Evolutionary conservation across 1,140 invertebrate species (phyloP).

Genomic region (Saccostrea echinata): DNA sequence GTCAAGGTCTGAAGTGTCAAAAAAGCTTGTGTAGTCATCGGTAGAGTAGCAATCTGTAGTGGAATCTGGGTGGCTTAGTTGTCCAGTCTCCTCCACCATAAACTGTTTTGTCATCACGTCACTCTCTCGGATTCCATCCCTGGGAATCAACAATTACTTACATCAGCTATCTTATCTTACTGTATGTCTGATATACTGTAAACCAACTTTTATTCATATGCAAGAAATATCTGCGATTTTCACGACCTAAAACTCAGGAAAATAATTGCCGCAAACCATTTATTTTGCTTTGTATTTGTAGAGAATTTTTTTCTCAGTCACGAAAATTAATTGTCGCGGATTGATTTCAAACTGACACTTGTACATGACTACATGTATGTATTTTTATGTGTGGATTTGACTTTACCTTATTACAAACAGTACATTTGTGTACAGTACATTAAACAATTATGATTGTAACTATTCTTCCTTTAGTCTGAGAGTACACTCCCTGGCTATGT

Average conservation of each 20-base stretch:
- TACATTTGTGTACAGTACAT: no score
- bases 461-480: no score
- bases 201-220: background rate
- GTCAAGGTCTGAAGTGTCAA: conserved; percentile 66
- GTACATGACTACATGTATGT: no score
- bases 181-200: background rate
- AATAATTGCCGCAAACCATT: background rate
- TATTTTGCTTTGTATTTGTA: no score
- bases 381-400: no score
- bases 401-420: no score
- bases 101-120: conserved; percentile 78
- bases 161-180: background rate
- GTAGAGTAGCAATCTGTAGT: conserved; percentile 61
- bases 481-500: no score
- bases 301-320: no score
- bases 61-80: conserved; percentile 53
- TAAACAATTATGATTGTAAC: no score
- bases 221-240: no score
- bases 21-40: conserved; percentile 64
- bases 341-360: no score
- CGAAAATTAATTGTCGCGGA: no score
- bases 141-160: conserved; percentile 52
- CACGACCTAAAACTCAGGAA: background rate
- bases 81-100: conserved; percentile 71
- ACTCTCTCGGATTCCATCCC: conserved; percentile 79